Evolutionary conservation across 2,888 invertebrate species (phyloP), one percentile per base, ranked within the genome.

Genomic region (Drosophila mimica): DNA sequence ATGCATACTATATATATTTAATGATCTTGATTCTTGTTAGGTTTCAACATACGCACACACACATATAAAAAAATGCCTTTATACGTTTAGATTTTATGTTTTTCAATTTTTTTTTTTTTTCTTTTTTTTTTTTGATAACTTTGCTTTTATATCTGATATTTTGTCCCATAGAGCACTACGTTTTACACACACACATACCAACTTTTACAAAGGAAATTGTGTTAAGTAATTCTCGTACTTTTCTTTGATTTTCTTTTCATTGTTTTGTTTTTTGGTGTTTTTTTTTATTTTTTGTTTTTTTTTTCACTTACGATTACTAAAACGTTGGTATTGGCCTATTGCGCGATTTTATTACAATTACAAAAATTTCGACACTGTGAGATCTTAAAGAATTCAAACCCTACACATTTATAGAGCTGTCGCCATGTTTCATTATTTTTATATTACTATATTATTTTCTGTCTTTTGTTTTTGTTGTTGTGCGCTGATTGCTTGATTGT

Each of bases 41-140:
- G 61, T 83, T 76, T 69, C 69, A 87, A 87, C 83, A 84, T 86
- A 67, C 20, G 56, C 63, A 69, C 49, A 67, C 57, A 62, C 63
- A 76, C 67, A 60, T 66, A 71, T 72, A 74, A 40, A 74, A 46
- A 49, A 70, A 74, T 66, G 67, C 57, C 64, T 43, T 69, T 65
- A 69, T 60, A 63, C 59, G 58, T 11, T 77, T 64, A 28, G 5
- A 61, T 69, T 58, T 6, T 43, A 54, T 40, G 8, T n/a, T 30
- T 54, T 46, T 49, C 28, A 17, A 33, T 43, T 53, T 20, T 40
- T 34, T 40, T 34, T 5, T 28, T 28, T 9, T 38, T n/a, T 7
- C 52, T 51, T 33, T 17, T 13, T 8, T 28, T 36, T 38, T 49
- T 20, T 74, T 58, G 69, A 69, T 74, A 69, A 60, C 49, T 74